These are phyloP conservation scores for Drosophila lacertosa DNA, from an alignment of 1,140 invertebrate genomes.

Conservation along the genomic window DNA sequence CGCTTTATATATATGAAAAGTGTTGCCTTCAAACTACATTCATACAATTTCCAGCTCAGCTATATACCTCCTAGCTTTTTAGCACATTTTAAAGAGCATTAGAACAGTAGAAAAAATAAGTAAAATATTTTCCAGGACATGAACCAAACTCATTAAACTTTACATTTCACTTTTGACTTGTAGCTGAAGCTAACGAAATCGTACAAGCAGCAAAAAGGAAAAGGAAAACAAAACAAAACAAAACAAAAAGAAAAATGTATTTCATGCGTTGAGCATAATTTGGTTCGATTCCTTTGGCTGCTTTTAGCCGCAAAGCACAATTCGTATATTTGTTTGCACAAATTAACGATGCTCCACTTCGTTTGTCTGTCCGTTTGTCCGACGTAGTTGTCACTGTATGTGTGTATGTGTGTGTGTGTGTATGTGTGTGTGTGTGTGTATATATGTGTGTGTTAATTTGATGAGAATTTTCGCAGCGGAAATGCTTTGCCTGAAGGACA, in stretches of 20 bases:
- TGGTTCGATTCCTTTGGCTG: constrained; percentile 22
- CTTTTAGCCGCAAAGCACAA: constrained; percentile 26
- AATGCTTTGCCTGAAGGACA: constrained; percentile 55
- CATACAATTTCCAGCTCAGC: not conserved
- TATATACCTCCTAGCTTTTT: not conserved
- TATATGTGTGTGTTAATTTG: constrained; percentile 69
- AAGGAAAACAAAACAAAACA: not conserved
- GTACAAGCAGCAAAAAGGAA: not conserved
- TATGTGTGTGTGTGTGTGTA: constrained; percentile 15
- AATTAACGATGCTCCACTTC: constrained; percentile 74
- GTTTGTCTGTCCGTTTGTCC: constrained; percentile 20
- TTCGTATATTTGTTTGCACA: constrained; percentile 69
- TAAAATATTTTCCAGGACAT: constrained; percentile 19
- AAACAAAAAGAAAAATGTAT: constrained; percentile 4
- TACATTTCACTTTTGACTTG: constrained; percentile 65
- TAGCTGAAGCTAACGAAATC: constrained; percentile 27
- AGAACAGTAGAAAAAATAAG: constrained; percentile 4
- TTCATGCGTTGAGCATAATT: constrained; percentile 35
- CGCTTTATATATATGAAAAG: no score
- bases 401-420: constrained; percentile 7
- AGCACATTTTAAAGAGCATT: not conserved
- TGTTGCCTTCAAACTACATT: no score
- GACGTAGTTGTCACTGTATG: constrained; percentile 12
- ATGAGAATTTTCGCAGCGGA: constrained; percentile 77
- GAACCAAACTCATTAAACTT: constrained; percentile 49